phyloP scores from a whole-genome alignment of 2,888 invertebrate genomes.

The Heterodera filipjevi region DNA sequence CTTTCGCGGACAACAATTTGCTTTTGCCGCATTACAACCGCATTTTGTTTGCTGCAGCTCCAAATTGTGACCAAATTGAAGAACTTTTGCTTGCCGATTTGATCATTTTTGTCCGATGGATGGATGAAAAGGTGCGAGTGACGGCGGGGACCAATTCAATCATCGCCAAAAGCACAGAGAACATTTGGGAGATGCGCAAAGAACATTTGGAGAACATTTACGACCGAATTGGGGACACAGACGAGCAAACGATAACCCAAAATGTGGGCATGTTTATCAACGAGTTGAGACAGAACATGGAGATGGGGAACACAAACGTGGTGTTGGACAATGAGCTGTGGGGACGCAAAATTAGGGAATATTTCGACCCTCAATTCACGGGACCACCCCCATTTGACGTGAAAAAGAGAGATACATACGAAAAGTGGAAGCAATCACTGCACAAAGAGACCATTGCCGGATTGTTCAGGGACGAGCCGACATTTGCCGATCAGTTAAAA shows the following conservation, averaged over 20 bases:
- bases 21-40: neutral
- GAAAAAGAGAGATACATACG: neutral
- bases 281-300: neutral
- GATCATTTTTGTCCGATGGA: neutral
- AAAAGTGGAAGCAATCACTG: slow-evolving; percentile 1
- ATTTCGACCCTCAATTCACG: too few relatives aligned
- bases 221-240: neutral
- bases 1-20: neutral
- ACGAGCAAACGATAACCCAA: neutral
- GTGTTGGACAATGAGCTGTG: neutral
- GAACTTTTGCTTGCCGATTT: neutral
- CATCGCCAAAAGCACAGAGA: neutral
- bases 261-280: neutral
- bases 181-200: neutral
- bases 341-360: neutral
- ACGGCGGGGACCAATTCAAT: neutral
- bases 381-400: too few relatives aligned
- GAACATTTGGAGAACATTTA: neutral
- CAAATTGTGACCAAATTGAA: neutral
- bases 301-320: neutral
- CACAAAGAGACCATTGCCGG: neutral
- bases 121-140: neutral
- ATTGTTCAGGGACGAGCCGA: neutral
- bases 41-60: neutral
- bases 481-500: neutral